phyloP scores from a whole-genome alignment of 2,113 vertebrate genomes.

The Toxostoma redivivum region DNA sequence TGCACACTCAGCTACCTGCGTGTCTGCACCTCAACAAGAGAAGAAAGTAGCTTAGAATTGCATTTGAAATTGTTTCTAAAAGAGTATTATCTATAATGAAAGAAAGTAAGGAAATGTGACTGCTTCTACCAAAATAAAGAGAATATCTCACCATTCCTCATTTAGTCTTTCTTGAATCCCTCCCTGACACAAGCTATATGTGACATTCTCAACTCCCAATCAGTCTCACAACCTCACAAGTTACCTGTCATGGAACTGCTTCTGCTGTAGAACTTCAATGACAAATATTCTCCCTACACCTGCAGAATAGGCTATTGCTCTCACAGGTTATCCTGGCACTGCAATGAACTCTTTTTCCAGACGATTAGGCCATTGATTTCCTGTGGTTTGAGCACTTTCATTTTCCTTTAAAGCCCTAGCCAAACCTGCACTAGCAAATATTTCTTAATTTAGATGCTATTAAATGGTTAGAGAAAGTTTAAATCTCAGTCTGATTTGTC shows the following conservation, averaged over 20 bases:
- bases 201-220: not conserved
- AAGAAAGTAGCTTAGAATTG: not conserved
- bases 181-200: not conserved
- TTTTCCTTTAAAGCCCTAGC: not conserved
- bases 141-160: not conserved
- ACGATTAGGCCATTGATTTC: constrained; percentile 39
- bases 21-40: not conserved
- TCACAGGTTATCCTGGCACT: not conserved
- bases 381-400: not conserved
- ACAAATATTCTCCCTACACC: not conserved
- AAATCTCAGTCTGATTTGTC: not conserved
- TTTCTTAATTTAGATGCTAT: constrained; percentile 1
- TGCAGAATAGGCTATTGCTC: not conserved
- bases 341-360: constrained; percentile 22
- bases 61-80: not conserved
- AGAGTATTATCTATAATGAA: not conserved
- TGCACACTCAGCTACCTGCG: not conserved
- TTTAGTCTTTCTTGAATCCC: not conserved
- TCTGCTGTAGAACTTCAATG: not conserved
- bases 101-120: not conserved
- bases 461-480: not conserved
- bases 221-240: not conserved
- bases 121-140: not conserved
- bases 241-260: not conserved
- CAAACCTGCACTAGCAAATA: not conserved